Conservation (phyloP, 1,140 invertebrate genomes). For the Calycopis cecrops region DNA sequence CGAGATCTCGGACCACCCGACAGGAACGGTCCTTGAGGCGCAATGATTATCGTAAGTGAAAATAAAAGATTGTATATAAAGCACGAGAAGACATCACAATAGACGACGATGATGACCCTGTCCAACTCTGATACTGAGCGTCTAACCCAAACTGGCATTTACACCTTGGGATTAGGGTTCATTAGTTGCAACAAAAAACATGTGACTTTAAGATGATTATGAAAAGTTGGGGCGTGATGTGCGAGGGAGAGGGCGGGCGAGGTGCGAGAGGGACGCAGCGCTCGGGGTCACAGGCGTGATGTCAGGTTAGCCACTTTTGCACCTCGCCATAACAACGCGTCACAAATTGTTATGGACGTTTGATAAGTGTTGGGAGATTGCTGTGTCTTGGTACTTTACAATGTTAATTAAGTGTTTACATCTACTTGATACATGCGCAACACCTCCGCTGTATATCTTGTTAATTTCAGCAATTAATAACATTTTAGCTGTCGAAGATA, state of each 20-base stretch:
- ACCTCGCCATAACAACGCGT: slow-evolving; percentile 74
- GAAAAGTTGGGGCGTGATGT: slow-evolving; percentile 71
- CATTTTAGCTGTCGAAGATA: no score
- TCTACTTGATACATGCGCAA: slow-evolving; percentile 17
- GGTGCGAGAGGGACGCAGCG: slow-evolving; percentile 39
- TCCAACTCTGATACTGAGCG: slow-evolving; percentile 7
- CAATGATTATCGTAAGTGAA: slow-evolving; percentile 69
- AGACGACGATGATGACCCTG: slow-evolving; percentile 37
- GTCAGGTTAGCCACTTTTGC: slow-evolving; percentile 75
- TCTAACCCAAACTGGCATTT: slow-evolving; percentile 59
- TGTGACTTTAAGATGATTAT: slow-evolving; percentile 69
- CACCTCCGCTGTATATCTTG: background rate
- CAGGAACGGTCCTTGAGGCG: slow-evolving; percentile 55
- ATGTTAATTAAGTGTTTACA: slow-evolving; percentile 65
- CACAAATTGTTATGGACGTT: slow-evolving; percentile 76
- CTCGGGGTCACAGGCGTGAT: slow-evolving; percentile 73
- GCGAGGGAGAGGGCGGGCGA: slow-evolving; percentile 38
- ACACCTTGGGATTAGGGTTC: slow-evolving; percentile 59
- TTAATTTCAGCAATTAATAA: no score
- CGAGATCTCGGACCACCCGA: slow-evolving; percentile 69
- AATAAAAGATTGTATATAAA: slow-evolving; percentile 74
- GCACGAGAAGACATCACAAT: slow-evolving; percentile 67
- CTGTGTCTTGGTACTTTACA: slow-evolving; percentile 64
- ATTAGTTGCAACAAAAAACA: slow-evolving; percentile 60
- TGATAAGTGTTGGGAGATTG: slow-evolving; percentile 71